phyloP scores from a whole-genome alignment of 2,113 vertebrate species.

The Rostratula benghalensis region DNA sequence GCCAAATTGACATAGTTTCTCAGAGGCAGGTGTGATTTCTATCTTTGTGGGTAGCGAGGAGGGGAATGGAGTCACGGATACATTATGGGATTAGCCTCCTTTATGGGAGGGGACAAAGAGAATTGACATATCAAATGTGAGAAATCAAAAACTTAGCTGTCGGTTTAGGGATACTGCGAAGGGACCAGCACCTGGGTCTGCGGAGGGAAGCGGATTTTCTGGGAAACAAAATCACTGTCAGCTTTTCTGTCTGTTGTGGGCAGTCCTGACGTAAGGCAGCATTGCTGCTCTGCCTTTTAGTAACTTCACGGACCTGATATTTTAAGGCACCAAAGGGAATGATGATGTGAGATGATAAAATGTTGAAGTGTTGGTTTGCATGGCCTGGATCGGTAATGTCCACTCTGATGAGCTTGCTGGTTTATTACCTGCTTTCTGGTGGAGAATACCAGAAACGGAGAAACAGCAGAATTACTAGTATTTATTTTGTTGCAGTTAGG shows the following conservation, averaged over 20 bases:
- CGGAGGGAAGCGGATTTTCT: background rate
- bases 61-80: background rate
- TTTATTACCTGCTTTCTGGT: background rate
- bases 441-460: background rate
- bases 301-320: slow-evolving; percentile 22
- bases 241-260: background rate
- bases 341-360: slow-evolving; percentile 38
- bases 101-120: background rate
- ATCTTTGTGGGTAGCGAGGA: background rate
- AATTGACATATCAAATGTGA: background rate
- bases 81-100: background rate
- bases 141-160: background rate
- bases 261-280: background rate
- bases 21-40: background rate
- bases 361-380: slow-evolving; percentile 36
- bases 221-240: background rate
- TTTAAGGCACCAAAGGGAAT: slow-evolving; percentile 52
- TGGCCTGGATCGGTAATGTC: background rate
- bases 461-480: background rate
- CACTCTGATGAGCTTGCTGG: background rate
- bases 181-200: background rate
- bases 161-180: background rate
- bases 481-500: background rate
- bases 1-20: background rate
- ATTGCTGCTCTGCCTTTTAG: background rate